phyloP scores from a whole-genome alignment of 2,113 vertebrate genomes.

The Podarcis cretensis region DNA sequence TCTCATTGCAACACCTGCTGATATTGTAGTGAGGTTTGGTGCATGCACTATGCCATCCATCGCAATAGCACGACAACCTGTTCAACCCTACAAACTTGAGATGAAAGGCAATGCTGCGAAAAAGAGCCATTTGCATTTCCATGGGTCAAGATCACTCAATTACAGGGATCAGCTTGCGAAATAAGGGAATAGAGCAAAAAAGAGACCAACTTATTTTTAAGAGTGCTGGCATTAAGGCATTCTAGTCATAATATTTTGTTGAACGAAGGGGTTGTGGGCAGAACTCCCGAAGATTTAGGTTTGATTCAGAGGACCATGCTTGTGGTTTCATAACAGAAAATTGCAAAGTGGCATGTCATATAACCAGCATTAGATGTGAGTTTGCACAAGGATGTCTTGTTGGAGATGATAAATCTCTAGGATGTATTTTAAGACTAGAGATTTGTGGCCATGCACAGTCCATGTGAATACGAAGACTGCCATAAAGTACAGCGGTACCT shows the following conservation, averaged over 20 bases:
- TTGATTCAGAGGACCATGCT: no score
- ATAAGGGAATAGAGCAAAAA: neutral
- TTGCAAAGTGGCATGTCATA: constrained; percentile 2
- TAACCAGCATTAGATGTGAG: constrained; percentile 21
- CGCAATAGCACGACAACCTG: neutral
- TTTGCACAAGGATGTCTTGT: neutral
- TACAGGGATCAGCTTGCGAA: neutral
- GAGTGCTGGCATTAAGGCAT: neutral
- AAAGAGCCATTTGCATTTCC: neutral
- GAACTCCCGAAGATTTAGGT: neutral
- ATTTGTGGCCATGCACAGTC: neutral
- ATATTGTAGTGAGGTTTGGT: neutral
- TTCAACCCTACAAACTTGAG: neutral
- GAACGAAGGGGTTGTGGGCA: neutral
- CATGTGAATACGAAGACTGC: neutral
- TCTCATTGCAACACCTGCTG: neutral
- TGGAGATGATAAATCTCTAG: constrained; percentile 36
- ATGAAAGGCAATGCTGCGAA: neutral
- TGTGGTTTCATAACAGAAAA: neutral
- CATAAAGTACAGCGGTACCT: no score
- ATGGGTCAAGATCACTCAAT: neutral
- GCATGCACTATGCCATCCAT: neutral
- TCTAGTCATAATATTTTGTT: neutral
- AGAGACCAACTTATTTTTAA: neutral
- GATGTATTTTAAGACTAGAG: constrained; percentile 16